A percentile compares a stretch with the other conserved stretches of the same genome.
Evolutionary conservation across 2,888 invertebrate genomes (phyloP).

Genomic region (Caenorhabditis sp.): DNA sequence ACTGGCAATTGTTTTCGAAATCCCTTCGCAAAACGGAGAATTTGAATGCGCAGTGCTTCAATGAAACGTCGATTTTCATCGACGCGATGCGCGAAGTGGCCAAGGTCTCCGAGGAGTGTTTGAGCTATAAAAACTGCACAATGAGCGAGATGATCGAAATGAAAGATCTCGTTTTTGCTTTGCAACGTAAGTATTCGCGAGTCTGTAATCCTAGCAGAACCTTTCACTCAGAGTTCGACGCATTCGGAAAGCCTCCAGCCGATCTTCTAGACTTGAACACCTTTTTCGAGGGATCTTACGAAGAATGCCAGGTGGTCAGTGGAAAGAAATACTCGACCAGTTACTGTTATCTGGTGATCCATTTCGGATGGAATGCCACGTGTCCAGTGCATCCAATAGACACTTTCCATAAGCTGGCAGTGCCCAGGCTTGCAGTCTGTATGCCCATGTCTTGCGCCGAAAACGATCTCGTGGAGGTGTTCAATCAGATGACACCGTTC

Average conservation of each 20-base stretch:
- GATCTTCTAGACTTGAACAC: constrained; percentile 39
- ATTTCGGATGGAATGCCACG: constrained; percentile 7
- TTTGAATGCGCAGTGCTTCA: constrained; percentile 13
- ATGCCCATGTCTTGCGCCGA: constrained; percentile 33
- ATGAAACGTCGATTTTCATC: constrained; percentile 30
- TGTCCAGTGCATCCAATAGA: background rate
- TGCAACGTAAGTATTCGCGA: constrained; percentile 30
- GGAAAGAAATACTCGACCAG: constrained; percentile 42
- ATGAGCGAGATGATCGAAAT: constrained; percentile 16
- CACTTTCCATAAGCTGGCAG: constrained; percentile 6
- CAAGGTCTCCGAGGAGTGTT: constrained; percentile 17
- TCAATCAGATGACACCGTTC: constrained; percentile 11
- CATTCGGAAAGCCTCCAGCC: constrained; percentile 50
- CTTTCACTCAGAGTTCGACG: constrained; percentile 41
- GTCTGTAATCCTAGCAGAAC: background rate
- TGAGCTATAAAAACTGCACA: constrained; percentile 35
- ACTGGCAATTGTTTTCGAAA: constrained; percentile 15
- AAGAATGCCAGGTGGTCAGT: constrained; percentile 39
- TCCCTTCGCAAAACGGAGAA: constrained; percentile 10
- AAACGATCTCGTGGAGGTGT: constrained; percentile 35
- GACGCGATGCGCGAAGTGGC: constrained; percentile 28
- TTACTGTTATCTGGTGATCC: constrained; percentile 38
- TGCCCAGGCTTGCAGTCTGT: constrained; percentile 24
- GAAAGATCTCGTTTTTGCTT: constrained; percentile 40
- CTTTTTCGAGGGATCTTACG: constrained; percentile 36